A percentile compares a stretch with the other conserved stretches of the same genome.
Evolutionary conservation across 2,888 invertebrate species (phyloP).

Genomic region (Drosophila quinaria): DNA sequence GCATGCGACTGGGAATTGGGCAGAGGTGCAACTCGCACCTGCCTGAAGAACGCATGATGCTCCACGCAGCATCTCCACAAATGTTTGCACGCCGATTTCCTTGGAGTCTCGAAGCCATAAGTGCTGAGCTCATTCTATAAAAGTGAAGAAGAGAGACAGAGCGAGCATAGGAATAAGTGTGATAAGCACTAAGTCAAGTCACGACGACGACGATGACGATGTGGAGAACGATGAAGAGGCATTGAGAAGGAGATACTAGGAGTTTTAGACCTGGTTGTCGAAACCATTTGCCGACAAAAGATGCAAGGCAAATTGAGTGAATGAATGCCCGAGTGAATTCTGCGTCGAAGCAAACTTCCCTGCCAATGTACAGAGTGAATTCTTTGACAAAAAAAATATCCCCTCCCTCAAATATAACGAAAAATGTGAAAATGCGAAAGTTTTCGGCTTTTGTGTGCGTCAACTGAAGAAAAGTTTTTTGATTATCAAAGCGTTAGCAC

Average conservation of each 20-base stretch:
- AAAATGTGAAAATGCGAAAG: conserved; percentile 59
- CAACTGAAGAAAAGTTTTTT: conserved; percentile 76
- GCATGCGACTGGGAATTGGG: conserved; percentile 87
- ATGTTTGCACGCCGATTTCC: conserved; percentile 96
- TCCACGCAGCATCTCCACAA: conserved; percentile 98
- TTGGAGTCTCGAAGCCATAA: conserved; percentile 98
- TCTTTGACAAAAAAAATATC: conserved; percentile 46
- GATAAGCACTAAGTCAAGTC: conserved; percentile 67
- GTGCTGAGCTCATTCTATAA: conserved; percentile 95
- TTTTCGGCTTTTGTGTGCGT: conserved; percentile 76
- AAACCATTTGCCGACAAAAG: conserved; percentile 48
- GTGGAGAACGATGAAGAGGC: conserved; percentile 22
- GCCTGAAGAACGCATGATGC: conserved; percentile 96
- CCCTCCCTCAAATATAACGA: conserved; percentile 16
- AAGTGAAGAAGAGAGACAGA: conserved; percentile 10
- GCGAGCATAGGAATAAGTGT: conserved; percentile 45
- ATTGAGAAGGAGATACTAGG: conserved; percentile 2
- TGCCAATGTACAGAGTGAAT: conserved; percentile 67
- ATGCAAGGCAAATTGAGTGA: conserved; percentile 77
- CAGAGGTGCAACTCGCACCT: conserved; percentile 92
- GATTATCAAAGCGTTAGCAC: conserved; percentile 81
- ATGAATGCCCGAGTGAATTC: conserved; percentile 73
- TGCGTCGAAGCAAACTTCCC: conserved; percentile 43
- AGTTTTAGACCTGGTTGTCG: conserved; percentile 22
- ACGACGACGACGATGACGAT: conserved; percentile 30